These are phyloP conservation scores for Bergia puertoricense DNA, from an alignment of 92 coral and sea anemone genomes.

Conservation along the genomic window DNA sequence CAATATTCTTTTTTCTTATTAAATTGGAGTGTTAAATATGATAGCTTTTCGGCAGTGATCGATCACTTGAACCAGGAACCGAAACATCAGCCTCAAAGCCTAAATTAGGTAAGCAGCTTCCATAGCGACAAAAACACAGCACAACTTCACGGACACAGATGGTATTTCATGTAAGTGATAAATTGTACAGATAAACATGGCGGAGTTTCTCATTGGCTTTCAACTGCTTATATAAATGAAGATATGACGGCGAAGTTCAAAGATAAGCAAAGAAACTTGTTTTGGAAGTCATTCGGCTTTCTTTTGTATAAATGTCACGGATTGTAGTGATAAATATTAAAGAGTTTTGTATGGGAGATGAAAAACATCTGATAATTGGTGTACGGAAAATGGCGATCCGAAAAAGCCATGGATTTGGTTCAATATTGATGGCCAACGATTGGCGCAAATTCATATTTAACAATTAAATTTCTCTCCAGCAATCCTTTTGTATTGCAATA, in stretches of 20 bases:
- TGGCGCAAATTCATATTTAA: background rate
- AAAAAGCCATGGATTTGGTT: background rate
- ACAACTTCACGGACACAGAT: conserved; percentile 16
- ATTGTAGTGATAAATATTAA: conserved; percentile 38
- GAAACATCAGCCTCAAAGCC: background rate
- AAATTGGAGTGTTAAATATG: background rate
- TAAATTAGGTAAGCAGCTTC: conserved; percentile 16
- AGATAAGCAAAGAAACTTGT: conserved; percentile 42
- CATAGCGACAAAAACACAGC: conserved; percentile 23
- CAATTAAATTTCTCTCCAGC: conserved; percentile 11
- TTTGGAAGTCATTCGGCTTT: conserved; percentile 15
- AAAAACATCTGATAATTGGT: conserved; percentile 39
- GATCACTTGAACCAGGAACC: background rate
- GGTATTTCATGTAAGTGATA: conserved; percentile 29
- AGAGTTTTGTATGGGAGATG: conserved; percentile 30
- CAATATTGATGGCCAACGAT: background rate
- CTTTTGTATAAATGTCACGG: conserved; percentile 28
- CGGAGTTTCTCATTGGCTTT: conserved; percentile 31
- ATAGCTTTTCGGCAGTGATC: background rate
- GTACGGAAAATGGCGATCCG: conserved; percentile 6
- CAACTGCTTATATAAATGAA: conserved; percentile 18
- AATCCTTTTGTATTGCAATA: background rate
- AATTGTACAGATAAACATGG: conserved; percentile 23
- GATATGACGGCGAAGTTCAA: conserved; percentile 10
- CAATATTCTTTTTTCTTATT: conserved; percentile 8